phyloP scores from a whole-genome alignment of 2,113 vertebrate genomes.

The Myrmophylax atrothorax region DNA sequence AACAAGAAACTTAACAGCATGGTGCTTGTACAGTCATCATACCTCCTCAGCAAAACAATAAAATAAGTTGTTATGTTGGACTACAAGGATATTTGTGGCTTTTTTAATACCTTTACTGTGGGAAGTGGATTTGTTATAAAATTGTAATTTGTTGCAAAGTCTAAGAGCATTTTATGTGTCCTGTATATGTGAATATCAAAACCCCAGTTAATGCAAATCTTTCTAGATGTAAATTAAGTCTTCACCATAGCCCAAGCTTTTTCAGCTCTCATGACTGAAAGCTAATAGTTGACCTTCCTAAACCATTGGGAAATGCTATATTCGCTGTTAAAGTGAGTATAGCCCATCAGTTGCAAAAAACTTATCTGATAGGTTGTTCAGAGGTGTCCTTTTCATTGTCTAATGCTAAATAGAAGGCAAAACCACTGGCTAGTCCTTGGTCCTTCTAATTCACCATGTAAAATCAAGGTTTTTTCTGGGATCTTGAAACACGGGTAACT shows the following conservation, averaged over 20 bases:
- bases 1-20: background rate
- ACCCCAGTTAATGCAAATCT: background rate
- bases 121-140: background rate
- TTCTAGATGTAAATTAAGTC: background rate
- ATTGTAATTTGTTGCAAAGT: accelerated
- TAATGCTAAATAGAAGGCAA: background rate
- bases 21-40: background rate
- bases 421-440: background rate
- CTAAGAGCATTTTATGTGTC: background rate
- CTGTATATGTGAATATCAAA: background rate
- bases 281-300: background rate
- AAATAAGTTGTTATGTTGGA: background rate
- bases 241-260: background rate
- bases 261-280: background rate
- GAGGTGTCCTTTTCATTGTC: background rate
- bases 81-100: background rate
- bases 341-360: background rate
- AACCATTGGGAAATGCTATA: background rate
- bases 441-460: background rate
- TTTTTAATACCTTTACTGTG: background rate
- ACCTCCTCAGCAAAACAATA: background rate
- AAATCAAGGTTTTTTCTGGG: background rate
- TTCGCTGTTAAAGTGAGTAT: background rate
- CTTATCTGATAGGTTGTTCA: background rate
- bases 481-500: background rate